Percentiles rank a stretch among this genome's conserved stretches.
Evolutionary conservation across 2,113 vertebrate species (phyloP).

Genomic region (Okapia johnstoni): DNA sequence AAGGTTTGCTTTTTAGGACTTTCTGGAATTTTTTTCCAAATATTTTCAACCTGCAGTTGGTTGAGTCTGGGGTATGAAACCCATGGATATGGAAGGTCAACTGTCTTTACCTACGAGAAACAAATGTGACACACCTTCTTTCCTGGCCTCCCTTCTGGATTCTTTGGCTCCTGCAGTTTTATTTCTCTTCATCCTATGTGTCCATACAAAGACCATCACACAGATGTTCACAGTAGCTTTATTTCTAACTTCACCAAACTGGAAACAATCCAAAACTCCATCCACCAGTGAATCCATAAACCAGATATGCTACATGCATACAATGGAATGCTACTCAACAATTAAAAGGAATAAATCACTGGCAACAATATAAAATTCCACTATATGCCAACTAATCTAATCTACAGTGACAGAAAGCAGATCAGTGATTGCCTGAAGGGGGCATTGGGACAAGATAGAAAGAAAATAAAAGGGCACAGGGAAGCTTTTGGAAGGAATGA

Average conservation of each 20-base stretch:
- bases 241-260: neutral
- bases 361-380: neutral
- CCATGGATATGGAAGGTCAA: no score
- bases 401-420: neutral
- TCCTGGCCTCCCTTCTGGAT: neutral
- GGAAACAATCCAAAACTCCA: neutral
- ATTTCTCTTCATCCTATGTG: accelerated
- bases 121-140: neutral
- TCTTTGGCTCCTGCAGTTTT: neutral
- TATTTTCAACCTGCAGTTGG: neutral
- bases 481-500: neutral
- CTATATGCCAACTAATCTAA: neutral
- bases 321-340: neutral
- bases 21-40: neutral
- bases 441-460: neutral
- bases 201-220: neutral
- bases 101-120: neutral
- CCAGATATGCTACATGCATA: neutral
- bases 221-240: neutral
- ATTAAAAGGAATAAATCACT: neutral
- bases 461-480: neutral
- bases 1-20: neutral
- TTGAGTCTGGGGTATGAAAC: neutral
- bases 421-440: neutral
- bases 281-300: neutral